Conservation (phyloP, 2,888 invertebrate species). For the Tenthredo distinguenda region DNA sequence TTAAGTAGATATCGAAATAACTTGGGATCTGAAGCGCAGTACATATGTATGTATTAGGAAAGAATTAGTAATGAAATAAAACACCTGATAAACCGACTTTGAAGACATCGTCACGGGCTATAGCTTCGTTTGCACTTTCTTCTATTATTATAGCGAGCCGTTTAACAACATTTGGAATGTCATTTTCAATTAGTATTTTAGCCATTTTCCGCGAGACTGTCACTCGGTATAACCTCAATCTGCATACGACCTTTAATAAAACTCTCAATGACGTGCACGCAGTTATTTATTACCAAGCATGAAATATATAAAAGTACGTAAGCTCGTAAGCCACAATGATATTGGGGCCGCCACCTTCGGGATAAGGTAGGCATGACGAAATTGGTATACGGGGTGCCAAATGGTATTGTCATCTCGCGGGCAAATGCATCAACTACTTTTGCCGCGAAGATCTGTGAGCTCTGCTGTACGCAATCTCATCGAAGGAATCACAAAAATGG, state of each 20-base stretch:
- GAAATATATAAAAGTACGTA: neutral
- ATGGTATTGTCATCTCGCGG: too few relatives aligned
- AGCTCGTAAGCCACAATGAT: neutral
- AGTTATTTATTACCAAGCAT: neutral
- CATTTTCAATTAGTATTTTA: conserved; percentile 67
- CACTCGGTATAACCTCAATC: conserved; percentile 46
- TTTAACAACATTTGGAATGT: conserved; percentile 78
- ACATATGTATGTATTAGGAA: neutral
- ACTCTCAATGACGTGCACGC: conserved; percentile 47
- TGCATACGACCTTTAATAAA: conserved; percentile 44
- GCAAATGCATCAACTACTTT: too few relatives aligned
- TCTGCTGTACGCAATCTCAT: too few relatives aligned
- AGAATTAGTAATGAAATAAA: conserved; percentile 53
- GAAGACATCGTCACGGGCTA: conserved; percentile 84
- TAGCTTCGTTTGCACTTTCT: conserved; percentile 84
- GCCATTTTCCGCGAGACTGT: conserved; percentile 58
- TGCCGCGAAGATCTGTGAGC: too few relatives aligned
- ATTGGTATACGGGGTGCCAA: neutral
- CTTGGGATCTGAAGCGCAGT: neutral
- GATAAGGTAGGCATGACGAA: neutral
- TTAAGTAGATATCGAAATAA: neutral
- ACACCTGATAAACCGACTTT: conserved; percentile 90
- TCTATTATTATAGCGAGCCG: conserved; percentile 83
- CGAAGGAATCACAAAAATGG: neutral
- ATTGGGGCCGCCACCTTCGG: neutral